Conservation (phyloP, 2,797 vertebrate genomes). For the Pseudochirops cupreus region DNA sequence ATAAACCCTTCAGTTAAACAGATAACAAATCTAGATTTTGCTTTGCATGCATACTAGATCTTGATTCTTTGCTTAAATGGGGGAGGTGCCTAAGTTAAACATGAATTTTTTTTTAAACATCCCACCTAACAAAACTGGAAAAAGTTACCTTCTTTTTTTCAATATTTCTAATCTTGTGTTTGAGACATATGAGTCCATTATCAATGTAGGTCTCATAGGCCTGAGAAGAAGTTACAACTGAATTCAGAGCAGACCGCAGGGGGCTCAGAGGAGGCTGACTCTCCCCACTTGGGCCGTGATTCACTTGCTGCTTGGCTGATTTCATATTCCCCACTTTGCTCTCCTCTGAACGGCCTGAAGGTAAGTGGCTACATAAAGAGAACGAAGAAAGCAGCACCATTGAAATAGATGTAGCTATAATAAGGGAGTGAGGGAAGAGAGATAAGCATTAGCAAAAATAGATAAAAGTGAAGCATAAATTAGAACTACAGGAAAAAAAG, state of each 20-base stretch:
- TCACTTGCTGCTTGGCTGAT: slow-evolving; percentile 81
- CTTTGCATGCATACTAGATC: slow-evolving; percentile 21
- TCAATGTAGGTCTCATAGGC: slow-evolving; percentile 96
- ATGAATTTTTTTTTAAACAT: background rate
- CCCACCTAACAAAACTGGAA: background rate
- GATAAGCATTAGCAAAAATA: background rate
- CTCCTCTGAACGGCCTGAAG: slow-evolving; percentile 83
- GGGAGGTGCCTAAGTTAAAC: background rate
- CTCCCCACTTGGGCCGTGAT: slow-evolving; percentile 79
- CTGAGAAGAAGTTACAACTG: slow-evolving; percentile 86
- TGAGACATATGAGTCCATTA: slow-evolving; percentile 96
- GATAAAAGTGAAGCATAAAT: background rate
- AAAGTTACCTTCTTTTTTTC: slow-evolving; percentile 97
- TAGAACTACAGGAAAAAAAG: background rate
- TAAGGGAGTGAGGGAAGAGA: background rate
- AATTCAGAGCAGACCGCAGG: slow-evolving; percentile 81
- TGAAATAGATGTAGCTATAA: slow-evolving; percentile 83
- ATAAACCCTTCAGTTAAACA: slow-evolving; percentile 25
- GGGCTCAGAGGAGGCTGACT: slow-evolving; percentile 79
- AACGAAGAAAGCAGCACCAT: slow-evolving; percentile 94
- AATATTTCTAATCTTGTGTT: slow-evolving; percentile 98
- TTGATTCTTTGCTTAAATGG: slow-evolving; percentile 48
- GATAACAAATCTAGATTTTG: slow-evolving; percentile 22
- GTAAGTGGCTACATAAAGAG: slow-evolving; percentile 81
- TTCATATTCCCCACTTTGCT: slow-evolving; percentile 85